Conservation (phyloP, 2,113 vertebrate genomes). For the Peromyscus californicus region DNA sequence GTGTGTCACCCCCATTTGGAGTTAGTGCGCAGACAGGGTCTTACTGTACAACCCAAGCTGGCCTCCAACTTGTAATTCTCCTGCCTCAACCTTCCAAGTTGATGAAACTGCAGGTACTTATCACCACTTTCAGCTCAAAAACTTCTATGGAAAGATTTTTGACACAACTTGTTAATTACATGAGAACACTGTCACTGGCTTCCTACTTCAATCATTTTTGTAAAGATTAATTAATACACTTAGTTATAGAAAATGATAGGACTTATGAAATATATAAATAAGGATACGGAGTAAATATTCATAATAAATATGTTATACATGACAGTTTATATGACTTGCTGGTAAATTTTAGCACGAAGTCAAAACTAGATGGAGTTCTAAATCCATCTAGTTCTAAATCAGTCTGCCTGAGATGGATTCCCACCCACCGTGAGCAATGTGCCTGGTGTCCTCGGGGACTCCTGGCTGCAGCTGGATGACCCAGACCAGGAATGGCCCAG, state of each 20-base stretch:
- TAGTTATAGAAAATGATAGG: not conserved
- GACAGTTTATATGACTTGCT: constrained; percentile 11
- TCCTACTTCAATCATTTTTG: not conserved
- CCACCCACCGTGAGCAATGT: not conserved
- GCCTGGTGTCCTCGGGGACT: constrained; percentile 49
- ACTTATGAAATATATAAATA: not conserved
- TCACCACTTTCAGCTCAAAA: not conserved
- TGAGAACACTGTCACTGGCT: not conserved
- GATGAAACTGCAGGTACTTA: not conserved
- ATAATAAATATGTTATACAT: not conserved
- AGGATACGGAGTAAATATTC: not conserved
- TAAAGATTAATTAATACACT: not conserved
- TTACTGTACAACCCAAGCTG: not conserved
- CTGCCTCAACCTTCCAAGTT: not conserved
- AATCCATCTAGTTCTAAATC: not conserved
- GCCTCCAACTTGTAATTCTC: not conserved
- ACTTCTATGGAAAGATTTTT: not conserved
- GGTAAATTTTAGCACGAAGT: constrained; percentile 32
- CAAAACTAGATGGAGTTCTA: not conserved
- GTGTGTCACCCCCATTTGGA: not conserved
- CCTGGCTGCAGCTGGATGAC: constrained; percentile 78
- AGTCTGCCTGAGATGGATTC: not conserved
- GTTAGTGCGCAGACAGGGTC: not conserved
- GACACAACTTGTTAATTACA: not conserved
- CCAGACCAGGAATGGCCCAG: constrained; percentile 58